phyloP scores from a whole-genome alignment of 2,888 invertebrate species.

The Drosophila picticornis region DNA sequence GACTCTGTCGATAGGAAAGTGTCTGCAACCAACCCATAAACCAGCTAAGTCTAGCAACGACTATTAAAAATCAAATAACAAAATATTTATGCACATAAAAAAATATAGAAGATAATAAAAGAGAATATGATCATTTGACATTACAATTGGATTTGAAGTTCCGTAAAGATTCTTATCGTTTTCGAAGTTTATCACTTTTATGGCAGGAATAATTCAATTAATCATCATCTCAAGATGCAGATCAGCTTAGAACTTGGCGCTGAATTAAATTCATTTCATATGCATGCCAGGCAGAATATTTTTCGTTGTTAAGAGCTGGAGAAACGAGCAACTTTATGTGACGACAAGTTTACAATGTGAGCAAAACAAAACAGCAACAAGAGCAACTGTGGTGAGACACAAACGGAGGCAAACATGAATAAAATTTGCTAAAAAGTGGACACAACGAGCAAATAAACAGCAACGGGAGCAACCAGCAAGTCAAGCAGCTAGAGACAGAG shows the following conservation, averaged over 20 bases:
- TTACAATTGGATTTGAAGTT: not conserved
- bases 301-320: conserved; percentile 32
- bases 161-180: not conserved
- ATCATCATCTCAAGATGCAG: conserved; percentile 37
- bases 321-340: conserved; percentile 54
- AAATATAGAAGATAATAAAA: not conserved
- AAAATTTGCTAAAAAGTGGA: conserved; percentile 78
- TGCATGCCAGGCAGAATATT: conserved; percentile 48
- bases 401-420: conserved; percentile 70
- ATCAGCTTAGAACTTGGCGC: conserved; percentile 48
- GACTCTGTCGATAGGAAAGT: not conserved
- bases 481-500: conserved; percentile 13
- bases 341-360: conserved; percentile 72
- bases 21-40: not conserved
- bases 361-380: conserved; percentile 49
- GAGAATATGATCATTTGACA: not conserved
- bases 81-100: not conserved
- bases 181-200: conserved; percentile 20
- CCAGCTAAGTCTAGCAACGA: not conserved
- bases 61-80: not conserved
- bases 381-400: conserved; percentile 24
- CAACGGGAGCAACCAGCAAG: conserved; percentile 9
- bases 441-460: conserved; percentile 65
- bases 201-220: conserved; percentile 44
- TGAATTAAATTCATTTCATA: conserved; percentile 60